Evolutionary conservation across 1,140 invertebrate species (phyloP), one percentile per base, ranked within the genome.

Genomic region (Magallana ariakensis): DNA sequence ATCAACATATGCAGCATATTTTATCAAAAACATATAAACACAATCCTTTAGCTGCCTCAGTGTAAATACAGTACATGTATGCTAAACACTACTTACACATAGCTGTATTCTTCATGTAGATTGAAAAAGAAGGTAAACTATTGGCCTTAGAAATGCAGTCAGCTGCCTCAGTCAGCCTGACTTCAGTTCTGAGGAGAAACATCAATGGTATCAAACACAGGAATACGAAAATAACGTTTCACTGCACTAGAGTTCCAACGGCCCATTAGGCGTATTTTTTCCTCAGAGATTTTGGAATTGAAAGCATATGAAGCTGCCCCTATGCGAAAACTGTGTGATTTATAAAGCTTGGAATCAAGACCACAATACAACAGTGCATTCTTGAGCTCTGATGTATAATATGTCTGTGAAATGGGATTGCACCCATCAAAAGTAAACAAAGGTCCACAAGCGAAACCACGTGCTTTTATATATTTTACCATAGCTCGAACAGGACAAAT

Each of bases 261-360:
- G 1, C 86, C 86, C 16, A 84, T 33, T 8, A 16, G 54, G 75
- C 84, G 53, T 8, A 87, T 87, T 85, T 87, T 57, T n/a, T 84
- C 70, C 22, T 70, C 53, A 15, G 55, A 80, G 3, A 70, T 13
- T 9, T 83, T 83, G 4, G n/a, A 53, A n/a, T 80, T 16, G 11
- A 66, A 58, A 22, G 83, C 53, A 10, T n/a, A 15, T 0, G 87
- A 62, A n/a, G 87, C 84, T 15, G 84, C 84, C 15, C 87, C 84
- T 55, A 85, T 88, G 15, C 85, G 80, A 66, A 85, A 83, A 53
- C 70, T 85, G 60, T 88, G 87, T 19, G 75, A 58, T 54, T 54
- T 85, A 26, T 62, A 62, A 22, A 33, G 55, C 13, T 53, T 10
- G 5, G 16, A 16, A n/a, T 81, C 46, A 16, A 85, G 33, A 13